Percentiles rank a stretch among this genome's conserved stretches.
These are phyloP conservation scores for Bradysia coprophila DNA, from an alignment of 1,140 invertebrate genomes.

Conservation along the genomic window DNA sequence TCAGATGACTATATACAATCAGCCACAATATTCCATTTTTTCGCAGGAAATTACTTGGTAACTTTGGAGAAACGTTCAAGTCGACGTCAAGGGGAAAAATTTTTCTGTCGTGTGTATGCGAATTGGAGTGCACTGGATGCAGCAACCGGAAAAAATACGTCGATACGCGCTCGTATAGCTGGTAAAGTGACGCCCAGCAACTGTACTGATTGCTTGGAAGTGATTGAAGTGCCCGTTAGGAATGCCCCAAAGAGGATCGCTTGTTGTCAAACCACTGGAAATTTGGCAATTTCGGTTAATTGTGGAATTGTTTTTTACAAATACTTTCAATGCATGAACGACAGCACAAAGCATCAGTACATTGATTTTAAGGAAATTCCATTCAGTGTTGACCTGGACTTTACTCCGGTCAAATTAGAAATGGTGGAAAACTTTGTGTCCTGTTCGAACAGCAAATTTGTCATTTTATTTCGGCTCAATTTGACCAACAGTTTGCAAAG, in stretches of 20 bases:
- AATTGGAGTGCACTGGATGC: not conserved
- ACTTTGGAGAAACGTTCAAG: not conserved
- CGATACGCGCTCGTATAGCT: constrained; percentile 3
- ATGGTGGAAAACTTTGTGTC: constrained; percentile 1
- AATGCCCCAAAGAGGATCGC: not conserved
- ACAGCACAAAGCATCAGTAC: constrained; percentile 3
- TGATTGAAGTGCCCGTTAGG: constrained; percentile 3
- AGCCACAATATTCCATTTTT: not conserved
- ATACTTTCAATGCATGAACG: constrained; percentile 1
- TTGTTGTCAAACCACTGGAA: not conserved
- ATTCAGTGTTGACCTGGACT: constrained; percentile 1
- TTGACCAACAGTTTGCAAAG: not conserved
- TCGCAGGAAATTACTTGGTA: constrained; percentile 1
- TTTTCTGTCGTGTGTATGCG: constrained; percentile 1
- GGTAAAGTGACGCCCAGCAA: constrained; percentile 1
- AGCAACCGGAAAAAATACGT: not conserved
- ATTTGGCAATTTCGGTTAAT: not conserved
- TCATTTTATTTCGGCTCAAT: not conserved
- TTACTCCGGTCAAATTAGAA: not conserved
- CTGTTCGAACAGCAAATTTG: not conserved
- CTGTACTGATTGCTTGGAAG: constrained; percentile 2
- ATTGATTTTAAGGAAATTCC: constrained; percentile 3
- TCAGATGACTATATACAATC: not conserved
- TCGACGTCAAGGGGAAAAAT: not conserved
- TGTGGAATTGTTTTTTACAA: not conserved